Evolutionary conservation across 2,888 invertebrate genomes (phyloP), one percentile per base, ranked within the genome.

Genomic region (Lasioglossum villosulum): DNA sequence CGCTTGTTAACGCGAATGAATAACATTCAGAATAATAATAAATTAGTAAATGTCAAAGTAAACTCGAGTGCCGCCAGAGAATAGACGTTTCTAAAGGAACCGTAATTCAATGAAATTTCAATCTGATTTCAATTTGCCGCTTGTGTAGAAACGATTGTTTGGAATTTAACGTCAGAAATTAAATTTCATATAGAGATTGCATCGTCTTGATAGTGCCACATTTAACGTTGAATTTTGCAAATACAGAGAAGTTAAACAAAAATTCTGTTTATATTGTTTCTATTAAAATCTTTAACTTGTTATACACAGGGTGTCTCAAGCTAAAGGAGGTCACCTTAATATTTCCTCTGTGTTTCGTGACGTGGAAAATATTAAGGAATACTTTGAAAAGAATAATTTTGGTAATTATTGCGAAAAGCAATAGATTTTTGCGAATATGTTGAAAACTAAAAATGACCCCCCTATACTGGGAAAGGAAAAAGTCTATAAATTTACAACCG

Each of bases 81-180:
- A 27, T n/a, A n/a, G 23, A 23, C 37, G 37, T 68, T 23, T 23
- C 37, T 30, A 66, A 56, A 75, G 74, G 34, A 68, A 80, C 66
- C 5, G 48, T n/a, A 75, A 83, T 71, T n/a, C 34, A 72, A 39
- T 34, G 63, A 16, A 34, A 66, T 71, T 82, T 83, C 42, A 82
- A 82, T 82, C 82, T 82, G 19, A 63, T 30, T 63, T 63, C 70
- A 59, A 42, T 34, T 23, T 39, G 56, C 39, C 45, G 68, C 27
- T 39, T 8, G 37, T 30, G 39, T 48, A 81, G 39, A 30, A 42
- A 34, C 23, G 52, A 56, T 30, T 23, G 42, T 27, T 10, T 27
- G 42, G 19, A 48, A 30, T 77, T 78, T 78, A 27, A 52, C 63
- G 12, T 39, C 37, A 63, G 52, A 23, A 77, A 77, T 52, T 70